phyloP scores from a whole-genome alignment of 2,113 vertebrate species.

The Pangasianodon hypophthalmus region DNA sequence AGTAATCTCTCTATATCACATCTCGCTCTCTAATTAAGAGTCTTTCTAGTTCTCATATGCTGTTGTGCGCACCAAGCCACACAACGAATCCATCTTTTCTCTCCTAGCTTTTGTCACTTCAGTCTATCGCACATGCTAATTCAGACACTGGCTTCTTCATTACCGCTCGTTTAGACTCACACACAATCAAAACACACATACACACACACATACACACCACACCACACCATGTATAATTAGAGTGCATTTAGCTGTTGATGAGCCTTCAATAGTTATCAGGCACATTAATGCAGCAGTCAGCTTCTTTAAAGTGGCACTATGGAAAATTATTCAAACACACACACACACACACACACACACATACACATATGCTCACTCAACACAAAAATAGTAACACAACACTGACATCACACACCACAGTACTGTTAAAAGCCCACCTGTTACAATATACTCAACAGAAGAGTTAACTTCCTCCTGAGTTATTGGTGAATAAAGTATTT shows the following conservation, averaged over 20 bases:
- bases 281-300: slow-evolving; percentile 66
- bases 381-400: neutral
- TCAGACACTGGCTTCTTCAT: slow-evolving; percentile 27
- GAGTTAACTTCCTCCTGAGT: neutral
- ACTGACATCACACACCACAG: neutral
- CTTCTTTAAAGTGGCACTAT: slow-evolving; percentile 54
- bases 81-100: slow-evolving; percentile 56
- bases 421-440: neutral
- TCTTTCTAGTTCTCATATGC: slow-evolving; percentile 45
- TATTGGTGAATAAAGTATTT: neutral
- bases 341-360: neutral
- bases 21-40: slow-evolving; percentile 41
- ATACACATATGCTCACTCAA: neutral
- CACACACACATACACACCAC: slow-evolving; percentile 51
- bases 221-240: slow-evolving; percentile 47
- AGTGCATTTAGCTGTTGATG: slow-evolving; percentile 56
- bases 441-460: neutral
- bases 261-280: slow-evolving; percentile 70
- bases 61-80: slow-evolving; percentile 30
- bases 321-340: slow-evolving; percentile 46
- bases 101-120: slow-evolving; percentile 33
- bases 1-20: slow-evolving; percentile 36
- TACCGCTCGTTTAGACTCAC: slow-evolving; percentile 29
- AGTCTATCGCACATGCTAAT: slow-evolving; percentile 37
- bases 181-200: slow-evolving; percentile 44